Percentiles rank a stretch among this genome's conserved stretches.
These are phyloP conservation scores for Pandion haliaetus DNA, from an alignment of 2,113 vertebrate genomes.

Conservation along the genomic window DNA sequence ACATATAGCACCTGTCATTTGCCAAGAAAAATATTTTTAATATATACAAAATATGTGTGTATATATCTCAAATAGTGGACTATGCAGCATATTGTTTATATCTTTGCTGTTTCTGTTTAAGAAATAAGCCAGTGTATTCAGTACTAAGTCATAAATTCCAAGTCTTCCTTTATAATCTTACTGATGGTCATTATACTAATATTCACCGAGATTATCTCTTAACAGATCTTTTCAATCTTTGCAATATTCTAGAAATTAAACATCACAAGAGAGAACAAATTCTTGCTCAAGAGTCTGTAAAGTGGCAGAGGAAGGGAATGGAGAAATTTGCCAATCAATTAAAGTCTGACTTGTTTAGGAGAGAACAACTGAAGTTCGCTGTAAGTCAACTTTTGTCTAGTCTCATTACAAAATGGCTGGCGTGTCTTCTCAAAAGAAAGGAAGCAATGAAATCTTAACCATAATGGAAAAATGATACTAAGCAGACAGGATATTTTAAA, in stretches of 20 bases:
- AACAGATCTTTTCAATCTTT: neutral
- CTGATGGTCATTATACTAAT: neutral
- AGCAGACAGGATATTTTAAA: neutral
- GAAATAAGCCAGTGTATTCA: neutral
- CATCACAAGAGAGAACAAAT: neutral
- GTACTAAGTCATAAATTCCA: neutral
- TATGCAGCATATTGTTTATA: neutral
- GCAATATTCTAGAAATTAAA: neutral
- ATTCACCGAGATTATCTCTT: neutral
- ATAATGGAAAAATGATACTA: neutral
- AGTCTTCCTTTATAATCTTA: neutral
- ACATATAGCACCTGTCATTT: neutral
- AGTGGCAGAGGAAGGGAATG: neutral
- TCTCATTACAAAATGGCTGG: neutral
- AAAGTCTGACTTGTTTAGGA: neutral
- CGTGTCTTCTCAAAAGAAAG: neutral
- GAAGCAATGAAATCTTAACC: neutral
- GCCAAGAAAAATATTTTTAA: neutral
- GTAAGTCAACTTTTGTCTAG: neutral
- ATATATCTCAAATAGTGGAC: neutral
- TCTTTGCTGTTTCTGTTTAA: neutral
- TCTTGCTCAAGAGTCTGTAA: neutral
- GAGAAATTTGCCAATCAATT: neutral
- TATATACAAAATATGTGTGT: neutral
- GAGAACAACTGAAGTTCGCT: neutral